Base-by-base conservation (phyloP, 2,888 invertebrate species). In the Agriopis aurantiaria region DNA sequence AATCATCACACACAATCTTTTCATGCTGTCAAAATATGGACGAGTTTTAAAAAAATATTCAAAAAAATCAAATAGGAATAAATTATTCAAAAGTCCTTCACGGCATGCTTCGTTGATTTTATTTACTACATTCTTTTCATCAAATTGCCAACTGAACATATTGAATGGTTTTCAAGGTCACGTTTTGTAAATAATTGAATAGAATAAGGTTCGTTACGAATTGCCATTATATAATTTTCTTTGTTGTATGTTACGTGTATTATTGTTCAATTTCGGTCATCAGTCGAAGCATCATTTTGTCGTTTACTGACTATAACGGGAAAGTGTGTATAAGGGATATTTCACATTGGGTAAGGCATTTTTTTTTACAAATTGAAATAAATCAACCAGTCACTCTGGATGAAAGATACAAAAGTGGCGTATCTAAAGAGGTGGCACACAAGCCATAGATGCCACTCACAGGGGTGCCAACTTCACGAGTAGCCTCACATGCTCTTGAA, bases 221-320 rank as follows among this genome's bases (percentile, higher is more conserved):
- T 69, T 77, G 79, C 78, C 80, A 81, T 83, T 78, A 77, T 75
- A 67, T 79, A 74, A 77, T 79, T 57, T 67, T 66, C 63, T 72
- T 60, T 74, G 76, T 75, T 63, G 78, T 74, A 56, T 77, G 73
- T 75, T 79, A 72, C 66, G 70, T 73, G 70, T 76, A 71, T 66
- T 77, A 73, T 77, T 61, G 64, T 82, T 80, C 81, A 81, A 77
- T 79, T 82, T 75, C 41, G 69, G 71, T 80, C 78, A 80, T 83
- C 80, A 81, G 76, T 75, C 71, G 74, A 75, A 70, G 77, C 80
- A 82, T 81, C 77, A 80, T 84, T 82, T 79, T 78, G 81, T 84
- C 81, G 78, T 82, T 77, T 77, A 76, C 65, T 48, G 40, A 60
- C 58, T 65, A 46, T 53, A 49, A 65, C 63, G 46, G 14, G 60